Conservation (phyloP, 1,140 invertebrate species). For the Diabrotica undecimpunctata region DNA sequence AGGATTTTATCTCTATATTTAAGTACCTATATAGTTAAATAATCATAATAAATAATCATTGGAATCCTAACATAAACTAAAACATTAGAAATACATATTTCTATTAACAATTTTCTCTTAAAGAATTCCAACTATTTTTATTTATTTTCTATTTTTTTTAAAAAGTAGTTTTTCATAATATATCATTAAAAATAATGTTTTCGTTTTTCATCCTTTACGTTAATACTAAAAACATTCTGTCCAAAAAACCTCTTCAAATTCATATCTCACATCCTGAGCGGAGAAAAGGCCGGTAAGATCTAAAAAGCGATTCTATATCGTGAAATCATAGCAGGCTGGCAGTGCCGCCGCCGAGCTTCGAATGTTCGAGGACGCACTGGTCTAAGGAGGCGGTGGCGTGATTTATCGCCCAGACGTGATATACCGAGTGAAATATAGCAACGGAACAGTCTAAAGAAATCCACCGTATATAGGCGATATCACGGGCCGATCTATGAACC, state of each 20-base stretch:
- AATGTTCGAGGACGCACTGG: conserved; percentile 23
- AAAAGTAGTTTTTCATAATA: too few relatives aligned
- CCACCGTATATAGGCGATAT: conserved; percentile 40
- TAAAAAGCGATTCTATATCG: conserved; percentile 18
- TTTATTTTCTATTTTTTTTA: too few relatives aligned
- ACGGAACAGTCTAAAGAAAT: conserved; percentile 39
- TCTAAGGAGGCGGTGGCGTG: conserved; percentile 27
- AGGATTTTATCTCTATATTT: too few relatives aligned
- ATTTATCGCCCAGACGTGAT: conserved; percentile 43
- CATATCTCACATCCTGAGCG: not conserved
- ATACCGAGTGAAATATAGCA: conserved; percentile 42
- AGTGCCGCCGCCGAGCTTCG: conserved; percentile 37
- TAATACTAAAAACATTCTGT: too few relatives aligned
- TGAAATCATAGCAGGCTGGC: conserved; percentile 22
- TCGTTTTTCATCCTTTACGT: too few relatives aligned
- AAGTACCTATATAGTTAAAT: too few relatives aligned
- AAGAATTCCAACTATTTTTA: too few relatives aligned
- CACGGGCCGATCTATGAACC: conserved; percentile 42
- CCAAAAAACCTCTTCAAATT: not conserved
- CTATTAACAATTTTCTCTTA: too few relatives aligned
- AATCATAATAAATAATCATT: too few relatives aligned
- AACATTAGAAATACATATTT: too few relatives aligned
- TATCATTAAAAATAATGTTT: too few relatives aligned
- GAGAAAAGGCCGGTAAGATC: not conserved
- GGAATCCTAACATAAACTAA: too few relatives aligned